Evolutionary conservation across 2,797 vertebrate species (phyloP).

Genomic region (Catamblyrhynchus diadema): DNA sequence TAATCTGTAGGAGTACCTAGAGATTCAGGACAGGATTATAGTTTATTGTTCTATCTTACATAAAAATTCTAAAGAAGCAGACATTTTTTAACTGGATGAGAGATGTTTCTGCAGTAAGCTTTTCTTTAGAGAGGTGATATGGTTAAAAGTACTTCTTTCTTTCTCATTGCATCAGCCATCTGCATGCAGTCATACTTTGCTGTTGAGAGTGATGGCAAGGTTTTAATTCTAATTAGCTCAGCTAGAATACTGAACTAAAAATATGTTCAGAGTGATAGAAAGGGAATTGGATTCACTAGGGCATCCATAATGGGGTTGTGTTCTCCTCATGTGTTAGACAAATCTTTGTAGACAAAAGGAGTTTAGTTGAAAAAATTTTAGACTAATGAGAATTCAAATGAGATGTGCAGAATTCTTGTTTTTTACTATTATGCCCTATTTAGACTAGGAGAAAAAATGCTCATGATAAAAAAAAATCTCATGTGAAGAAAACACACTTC

Average conservation of each 20-base stretch:
- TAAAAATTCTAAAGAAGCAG: background rate
- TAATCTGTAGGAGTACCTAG: background rate
- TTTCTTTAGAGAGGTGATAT: background rate
- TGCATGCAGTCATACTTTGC: background rate
- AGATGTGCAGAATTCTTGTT: background rate
- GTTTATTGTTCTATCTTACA: background rate
- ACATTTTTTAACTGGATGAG: background rate
- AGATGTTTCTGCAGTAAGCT: background rate
- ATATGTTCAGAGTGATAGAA: background rate
- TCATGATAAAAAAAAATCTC: background rate
- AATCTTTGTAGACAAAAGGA: background rate
- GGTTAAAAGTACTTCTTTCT: background rate
- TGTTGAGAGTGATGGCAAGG: background rate
- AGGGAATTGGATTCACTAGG: background rate
- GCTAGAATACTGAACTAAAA: background rate
- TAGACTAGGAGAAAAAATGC: background rate
- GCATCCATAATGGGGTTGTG: background rate
- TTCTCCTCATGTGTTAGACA: background rate
- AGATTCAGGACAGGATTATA: background rate
- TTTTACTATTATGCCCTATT: background rate
- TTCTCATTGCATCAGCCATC: background rate
- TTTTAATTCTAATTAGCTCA: background rate
- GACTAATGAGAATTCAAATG: background rate
- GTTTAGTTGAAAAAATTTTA: background rate
- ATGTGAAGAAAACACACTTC: background rate